Evolutionary conservation across 2,113 vertebrate genomes (phyloP).

Genomic region (Hippoglossus stenolepis): DNA sequence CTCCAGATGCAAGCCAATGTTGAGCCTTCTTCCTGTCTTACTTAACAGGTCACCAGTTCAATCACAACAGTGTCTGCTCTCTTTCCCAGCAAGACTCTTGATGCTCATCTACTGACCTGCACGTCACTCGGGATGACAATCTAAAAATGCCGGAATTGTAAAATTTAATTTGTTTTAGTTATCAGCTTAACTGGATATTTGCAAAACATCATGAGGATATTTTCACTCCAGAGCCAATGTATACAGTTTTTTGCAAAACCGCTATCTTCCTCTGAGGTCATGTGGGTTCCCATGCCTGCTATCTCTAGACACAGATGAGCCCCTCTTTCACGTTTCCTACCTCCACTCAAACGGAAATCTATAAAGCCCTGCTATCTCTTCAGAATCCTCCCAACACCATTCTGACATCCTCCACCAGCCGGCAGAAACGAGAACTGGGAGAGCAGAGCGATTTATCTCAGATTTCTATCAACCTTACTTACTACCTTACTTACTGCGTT

Average conservation of each 20-base stretch:
- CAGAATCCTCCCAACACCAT: constrained; percentile 6
- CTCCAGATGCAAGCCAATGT: constrained; percentile 19
- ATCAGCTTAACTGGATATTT: neutral
- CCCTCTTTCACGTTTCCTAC: neutral
- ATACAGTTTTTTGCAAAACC: neutral
- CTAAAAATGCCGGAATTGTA: neutral
- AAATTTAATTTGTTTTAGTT: neutral
- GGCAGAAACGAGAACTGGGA: neutral
- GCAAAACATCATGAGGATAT: neutral
- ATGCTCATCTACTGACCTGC: neutral
- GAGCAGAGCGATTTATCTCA: constrained; percentile 6
- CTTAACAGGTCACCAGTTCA: constrained; percentile 31
- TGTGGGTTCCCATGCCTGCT: neutral
- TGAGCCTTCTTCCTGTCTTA: constrained; percentile 21
- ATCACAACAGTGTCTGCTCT: neutral
- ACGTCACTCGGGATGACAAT: neutral
- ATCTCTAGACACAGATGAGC: constrained; percentile 10
- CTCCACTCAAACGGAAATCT: constrained; percentile 25
- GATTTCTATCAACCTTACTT: constrained; percentile 8
- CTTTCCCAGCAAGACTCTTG: neutral
- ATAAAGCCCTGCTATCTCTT: constrained; percentile 30
- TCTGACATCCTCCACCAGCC: constrained; percentile 20
- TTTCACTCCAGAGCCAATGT: neutral
- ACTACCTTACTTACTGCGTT: constrained; percentile 4
- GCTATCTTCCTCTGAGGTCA: constrained; percentile 8